phyloP scores from a whole-genome alignment of 2,797 vertebrate genomes.

The Echiichthys vipera region DNA sequence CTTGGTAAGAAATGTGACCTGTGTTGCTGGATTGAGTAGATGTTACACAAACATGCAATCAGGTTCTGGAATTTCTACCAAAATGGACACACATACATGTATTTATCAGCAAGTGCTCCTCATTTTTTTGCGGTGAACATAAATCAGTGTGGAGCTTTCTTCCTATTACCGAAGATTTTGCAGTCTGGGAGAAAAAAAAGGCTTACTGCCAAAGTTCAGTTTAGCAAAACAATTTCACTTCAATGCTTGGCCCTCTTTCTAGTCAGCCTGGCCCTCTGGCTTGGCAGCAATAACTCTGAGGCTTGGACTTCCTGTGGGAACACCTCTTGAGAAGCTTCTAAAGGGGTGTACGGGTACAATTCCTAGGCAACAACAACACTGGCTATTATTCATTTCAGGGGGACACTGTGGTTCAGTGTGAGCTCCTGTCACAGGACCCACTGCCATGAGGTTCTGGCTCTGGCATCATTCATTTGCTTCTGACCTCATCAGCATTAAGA shows the following conservation, averaged over 20 bases:
- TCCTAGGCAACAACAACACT: conserved; percentile 29
- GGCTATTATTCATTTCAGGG: conserved; percentile 26
- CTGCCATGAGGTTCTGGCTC: background rate
- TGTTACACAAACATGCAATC: background rate
- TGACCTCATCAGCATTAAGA: background rate
- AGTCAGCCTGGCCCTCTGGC: conserved; percentile 5
- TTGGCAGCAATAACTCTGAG: conserved; percentile 25
- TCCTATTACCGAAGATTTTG: conserved; percentile 10
- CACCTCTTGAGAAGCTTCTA: conserved; percentile 21
- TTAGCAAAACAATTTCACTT: conserved; percentile 27
- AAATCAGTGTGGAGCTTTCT: conserved; percentile 25
- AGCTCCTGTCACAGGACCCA: no score
- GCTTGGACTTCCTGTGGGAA: conserved; percentile 44
- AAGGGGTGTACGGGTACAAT: conserved; percentile 8
- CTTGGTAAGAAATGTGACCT: conserved; percentile 9
- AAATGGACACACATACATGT: conserved; percentile 10
- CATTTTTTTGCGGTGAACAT: conserved; percentile 14
- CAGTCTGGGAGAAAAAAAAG: conserved; percentile 13
- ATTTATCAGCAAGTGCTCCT: conserved; percentile 21
- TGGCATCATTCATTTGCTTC: background rate
- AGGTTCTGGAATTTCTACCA: conserved; percentile 15
- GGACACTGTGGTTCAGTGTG: background rate
- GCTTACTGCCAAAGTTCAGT: conserved; percentile 28
- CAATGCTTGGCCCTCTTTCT: conserved; percentile 24
- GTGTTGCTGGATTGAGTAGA: background rate